Evolutionary conservation across 2,113 vertebrate species (phyloP), one percentile per base, ranked within the genome.

Genomic region (Speoplatyrhinus poulsoni): DNA sequence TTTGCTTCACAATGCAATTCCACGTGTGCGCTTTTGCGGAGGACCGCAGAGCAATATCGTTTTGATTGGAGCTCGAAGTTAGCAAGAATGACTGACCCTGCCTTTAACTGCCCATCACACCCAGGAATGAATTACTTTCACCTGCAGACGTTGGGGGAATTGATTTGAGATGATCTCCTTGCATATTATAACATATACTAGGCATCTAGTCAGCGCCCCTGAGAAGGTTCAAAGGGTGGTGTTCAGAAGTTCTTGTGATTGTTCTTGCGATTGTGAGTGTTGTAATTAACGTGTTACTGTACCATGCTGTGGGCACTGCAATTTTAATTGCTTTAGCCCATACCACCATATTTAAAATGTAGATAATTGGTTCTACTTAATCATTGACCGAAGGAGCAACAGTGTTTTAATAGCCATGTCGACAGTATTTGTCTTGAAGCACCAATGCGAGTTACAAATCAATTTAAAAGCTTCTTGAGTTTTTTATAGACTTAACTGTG

Each of bases 71-170:
- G 26, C 26, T 26, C 1, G 26, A 3, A 26, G 26, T 26, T 26
- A 26, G 1, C 26, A 26, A 26, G 26, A 26, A 26, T 26, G 26
- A 26, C 26, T 26, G 26, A 26, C 26, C 26, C 26, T 26, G 26
- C 26, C 26, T 26, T 47, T 67, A 70, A 60, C 54, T 65, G 62
- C 56, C 72, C 69, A 58, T 46, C 64, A 70, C 77, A 81, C 65
- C 55, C 1, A 60, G 50, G 76, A 71, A 79, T 71, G 82, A 81
- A 84, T 84, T 60, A 69, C 73, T 68, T 80, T 81, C 33, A 77
- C 79, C 63, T 67, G 16, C 66, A 70, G 75, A 52, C 59, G 67
- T 48, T 69, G 69, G 60, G 76, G 67, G 62, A 59, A 77, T 79
- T 75, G 65, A 77, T 82, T 82, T 68, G 46, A 75, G 66, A 82